These are phyloP conservation scores for Cylloceria caligata DNA, from an alignment of 2,888 invertebrate genomes.

Conservation along the genomic window DNA sequence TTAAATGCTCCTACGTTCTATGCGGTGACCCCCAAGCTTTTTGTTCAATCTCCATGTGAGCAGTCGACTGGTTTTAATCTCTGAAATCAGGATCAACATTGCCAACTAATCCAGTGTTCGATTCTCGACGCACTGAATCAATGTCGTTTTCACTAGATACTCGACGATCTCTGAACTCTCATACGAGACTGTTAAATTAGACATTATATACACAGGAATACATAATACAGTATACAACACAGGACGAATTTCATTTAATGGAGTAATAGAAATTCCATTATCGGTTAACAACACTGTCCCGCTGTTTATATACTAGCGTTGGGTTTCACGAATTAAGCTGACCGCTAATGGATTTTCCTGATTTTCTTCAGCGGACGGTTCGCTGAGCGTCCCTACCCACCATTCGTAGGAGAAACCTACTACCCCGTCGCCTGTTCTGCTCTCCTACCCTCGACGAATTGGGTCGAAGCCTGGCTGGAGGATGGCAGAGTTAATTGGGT, in stretches of 20 bases:
- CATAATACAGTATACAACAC: slow-evolving; percentile 25
- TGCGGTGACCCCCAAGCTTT: background rate
- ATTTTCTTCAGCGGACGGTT: slow-evolving; percentile 62
- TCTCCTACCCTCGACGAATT: slow-evolving; percentile 65
- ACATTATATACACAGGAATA: slow-evolving; percentile 27
- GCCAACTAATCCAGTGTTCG: slow-evolving; percentile 24
- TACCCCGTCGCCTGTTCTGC: slow-evolving; percentile 40
- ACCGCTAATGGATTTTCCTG: slow-evolving; percentile 70
- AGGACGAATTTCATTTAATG: slow-evolving; percentile 47
- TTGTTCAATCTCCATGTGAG: background rate
- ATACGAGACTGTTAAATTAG: slow-evolving; percentile 28
- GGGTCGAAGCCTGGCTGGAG: slow-evolving; percentile 61
- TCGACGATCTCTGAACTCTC: slow-evolving; percentile 1
- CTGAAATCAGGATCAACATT: slow-evolving; percentile 21
- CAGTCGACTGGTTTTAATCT: slow-evolving; percentile 7
- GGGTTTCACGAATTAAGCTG: slow-evolving; percentile 51
- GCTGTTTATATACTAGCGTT: slow-evolving; percentile 48
- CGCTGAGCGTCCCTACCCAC: slow-evolving; percentile 20
- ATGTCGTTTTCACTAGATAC: too few relatives aligned
- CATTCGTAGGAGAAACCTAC: slow-evolving; percentile 10
- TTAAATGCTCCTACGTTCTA: background rate
- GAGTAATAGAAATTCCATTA: slow-evolving; percentile 60
- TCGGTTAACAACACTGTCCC: slow-evolving; percentile 41
- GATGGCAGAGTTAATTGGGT: slow-evolving; percentile 74
- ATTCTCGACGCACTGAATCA: slow-evolving; percentile 30